Conservation (phyloP, 2,797 vertebrate species). For the Leptoclinus maculatus region DNA sequence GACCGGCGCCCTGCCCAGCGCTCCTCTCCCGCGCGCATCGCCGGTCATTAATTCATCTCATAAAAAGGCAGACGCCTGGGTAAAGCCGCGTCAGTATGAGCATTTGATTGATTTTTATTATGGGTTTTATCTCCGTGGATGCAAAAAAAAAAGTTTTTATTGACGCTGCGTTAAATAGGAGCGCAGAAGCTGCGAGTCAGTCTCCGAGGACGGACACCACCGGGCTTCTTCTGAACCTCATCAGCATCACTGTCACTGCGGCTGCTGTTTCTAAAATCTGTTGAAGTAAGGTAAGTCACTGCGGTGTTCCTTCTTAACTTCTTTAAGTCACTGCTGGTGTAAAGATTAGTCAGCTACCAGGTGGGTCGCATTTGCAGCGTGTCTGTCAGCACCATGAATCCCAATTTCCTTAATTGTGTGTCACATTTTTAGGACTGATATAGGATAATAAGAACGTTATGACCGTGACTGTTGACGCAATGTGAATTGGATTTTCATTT, state of each 20-base stretch:
- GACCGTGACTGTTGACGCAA: conserved; percentile 35
- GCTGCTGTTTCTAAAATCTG: conserved; percentile 39
- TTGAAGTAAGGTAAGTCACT: conserved; percentile 58
- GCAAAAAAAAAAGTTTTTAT: conserved; percentile 33
- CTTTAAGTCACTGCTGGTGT: not conserved
- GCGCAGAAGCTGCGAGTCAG: conserved; percentile 66
- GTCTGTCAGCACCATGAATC: conserved; percentile 12
- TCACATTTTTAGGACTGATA: conserved; percentile 1
- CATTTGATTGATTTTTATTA: conserved; percentile 49
- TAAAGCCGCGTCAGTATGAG: conserved; percentile 18
- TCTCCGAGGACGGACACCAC: conserved; percentile 44
- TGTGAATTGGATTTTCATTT: conserved; percentile 15
- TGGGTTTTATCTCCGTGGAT: conserved; percentile 55
- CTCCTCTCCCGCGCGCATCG: conserved; percentile 39
- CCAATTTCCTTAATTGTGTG: not conserved
- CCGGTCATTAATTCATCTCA: conserved; percentile 32
- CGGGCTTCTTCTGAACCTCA: conserved; percentile 30
- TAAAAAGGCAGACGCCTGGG: conserved; percentile 44
- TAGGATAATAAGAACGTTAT: conserved; percentile 5
- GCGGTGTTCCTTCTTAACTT: conserved; percentile 17
- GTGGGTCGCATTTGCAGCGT: not conserved
- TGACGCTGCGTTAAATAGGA: conserved; percentile 64
- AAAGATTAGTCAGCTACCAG: not conserved
- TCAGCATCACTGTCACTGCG: conserved; percentile 34
- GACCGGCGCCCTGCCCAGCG: conserved; percentile 44